Evolutionary conservation across 2,113 vertebrate genomes (phyloP), one percentile per base, ranked within the genome.

Genomic region (Pelecanoides urinatrix): DNA sequence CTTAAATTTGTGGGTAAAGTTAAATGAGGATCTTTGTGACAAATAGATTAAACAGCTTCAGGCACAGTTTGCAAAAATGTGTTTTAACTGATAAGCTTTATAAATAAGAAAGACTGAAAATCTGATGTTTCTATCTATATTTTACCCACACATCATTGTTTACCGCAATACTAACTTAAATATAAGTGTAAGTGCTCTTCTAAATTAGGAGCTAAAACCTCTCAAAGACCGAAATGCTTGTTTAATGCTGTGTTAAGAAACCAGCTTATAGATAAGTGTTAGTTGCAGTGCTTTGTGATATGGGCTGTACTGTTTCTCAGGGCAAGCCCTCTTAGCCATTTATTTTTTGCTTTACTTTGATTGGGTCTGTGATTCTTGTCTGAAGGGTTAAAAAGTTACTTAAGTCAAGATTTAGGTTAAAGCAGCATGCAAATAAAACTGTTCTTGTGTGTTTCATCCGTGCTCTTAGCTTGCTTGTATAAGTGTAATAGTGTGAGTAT

Each of bases 61-160:
- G 59, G 21, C 40, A 16, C 8, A 19, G 67, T 71, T 87, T 76
- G 26, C 72, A 70, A 55, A 88, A 94, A 59, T 73, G 21, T 87
- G 29, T 56, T 90, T 70, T 58, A 73, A 61, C 50, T 59, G 84
- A 49, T 80, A 70, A 79, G 23, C 32, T 62, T 82, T 66, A 55
- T 63, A 62, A 73, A n/a, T 42, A 36, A 85, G 32, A 56, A 15
- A 27, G 47, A 44, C 10, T 47, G 76, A 58, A 86, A 62, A 65
- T 73, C 11, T 42, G 32, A 36, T 75, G 10, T 34, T 76, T 56
- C 25, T 82, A 7, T 88, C 40, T 62, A 0, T 68, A 16, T 94
- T 88, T 86, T 67, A 50, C 42, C 44, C 5, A 0, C 0, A 0
- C 7, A 7, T 36, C 19, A 42, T 36, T 62, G 42, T 77, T 86